Conservation (phyloP, 2,888 invertebrate genomes). For the Mactromeris polynyma region DNA sequence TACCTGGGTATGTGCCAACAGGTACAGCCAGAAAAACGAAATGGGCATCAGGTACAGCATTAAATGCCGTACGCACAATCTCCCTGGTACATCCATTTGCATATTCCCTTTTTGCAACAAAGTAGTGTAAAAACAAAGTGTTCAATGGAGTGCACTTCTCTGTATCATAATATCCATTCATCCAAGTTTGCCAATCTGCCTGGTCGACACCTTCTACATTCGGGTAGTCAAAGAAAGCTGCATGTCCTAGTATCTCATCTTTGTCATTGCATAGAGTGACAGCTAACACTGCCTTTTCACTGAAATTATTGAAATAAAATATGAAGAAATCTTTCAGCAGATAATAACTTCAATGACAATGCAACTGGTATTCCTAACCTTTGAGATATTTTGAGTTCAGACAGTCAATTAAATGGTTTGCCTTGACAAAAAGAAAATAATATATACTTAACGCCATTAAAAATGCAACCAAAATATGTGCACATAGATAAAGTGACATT, state of each 20-base stretch:
- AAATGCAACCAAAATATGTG: too few species aligned
- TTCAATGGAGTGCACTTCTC: conserved; percentile 82
- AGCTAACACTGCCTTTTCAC: conserved; percentile 86
- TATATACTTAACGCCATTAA: too few species aligned
- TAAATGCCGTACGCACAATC: conserved; percentile 86
- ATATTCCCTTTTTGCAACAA: conserved; percentile 86
- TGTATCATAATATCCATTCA: conserved; percentile 76
- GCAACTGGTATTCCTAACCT: too few species aligned
- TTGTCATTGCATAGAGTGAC: conserved; percentile 86
- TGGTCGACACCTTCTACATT: conserved; percentile 82
- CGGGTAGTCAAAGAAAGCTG: conserved; percentile 87
- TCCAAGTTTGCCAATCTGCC: conserved; percentile 85
- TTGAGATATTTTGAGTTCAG: too few species aligned
- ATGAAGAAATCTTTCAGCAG: not conserved
- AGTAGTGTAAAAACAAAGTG: conserved; percentile 86
- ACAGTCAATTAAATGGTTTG: too few species aligned
- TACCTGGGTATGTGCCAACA: conserved; percentile 84
- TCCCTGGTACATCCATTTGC: conserved; percentile 85
- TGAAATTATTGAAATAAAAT: conserved; percentile 58
- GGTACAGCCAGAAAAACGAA: conserved; percentile 85
- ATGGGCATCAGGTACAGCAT: conserved; percentile 86
- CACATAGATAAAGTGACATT: too few species aligned
- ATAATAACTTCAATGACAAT: too few species aligned
- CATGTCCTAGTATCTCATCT: conserved; percentile 86
- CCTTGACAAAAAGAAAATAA: too few species aligned